These are phyloP conservation scores for Lanius ludovicianus DNA, from an alignment of 2,113 vertebrate genomes.

Conservation along the genomic window DNA sequence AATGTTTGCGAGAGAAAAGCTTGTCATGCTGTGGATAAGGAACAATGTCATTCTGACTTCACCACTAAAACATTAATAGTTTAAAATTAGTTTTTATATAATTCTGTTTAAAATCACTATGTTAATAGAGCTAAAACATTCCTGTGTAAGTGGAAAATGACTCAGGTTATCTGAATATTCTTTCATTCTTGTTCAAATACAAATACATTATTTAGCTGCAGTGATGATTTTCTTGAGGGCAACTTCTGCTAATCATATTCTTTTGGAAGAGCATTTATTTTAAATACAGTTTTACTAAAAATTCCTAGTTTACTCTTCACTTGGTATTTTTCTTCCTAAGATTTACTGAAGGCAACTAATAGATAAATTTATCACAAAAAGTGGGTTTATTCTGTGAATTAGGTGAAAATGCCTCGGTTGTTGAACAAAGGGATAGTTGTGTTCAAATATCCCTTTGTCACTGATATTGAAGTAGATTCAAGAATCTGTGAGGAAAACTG, in stretches of 20 bases:
- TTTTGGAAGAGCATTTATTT: neutral
- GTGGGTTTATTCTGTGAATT: neutral
- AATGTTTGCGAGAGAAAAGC: neutral
- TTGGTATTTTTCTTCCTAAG: neutral
- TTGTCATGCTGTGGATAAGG: neutral
- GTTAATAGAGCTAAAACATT: neutral
- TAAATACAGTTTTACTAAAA: neutral
- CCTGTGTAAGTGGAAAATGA: neutral
- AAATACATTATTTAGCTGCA: neutral
- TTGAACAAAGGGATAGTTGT: neutral
- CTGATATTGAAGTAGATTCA: neutral
- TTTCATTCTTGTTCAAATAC: neutral
- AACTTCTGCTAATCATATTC: neutral
- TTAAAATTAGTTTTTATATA: neutral
- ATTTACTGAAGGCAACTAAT: neutral
- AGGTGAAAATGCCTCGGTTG: neutral
- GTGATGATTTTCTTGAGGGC: neutral
- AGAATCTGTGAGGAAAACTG: neutral
- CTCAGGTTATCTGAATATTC: neutral
- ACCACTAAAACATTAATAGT: neutral
- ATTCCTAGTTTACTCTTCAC: neutral
- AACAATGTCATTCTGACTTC: neutral
- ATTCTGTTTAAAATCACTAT: neutral
- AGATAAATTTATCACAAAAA: neutral
- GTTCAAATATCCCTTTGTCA: neutral